These are phyloP conservation scores for Microcebus ravelobensis DNA, from an alignment of 2,113 vertebrate genomes.

Conservation along the genomic window DNA sequence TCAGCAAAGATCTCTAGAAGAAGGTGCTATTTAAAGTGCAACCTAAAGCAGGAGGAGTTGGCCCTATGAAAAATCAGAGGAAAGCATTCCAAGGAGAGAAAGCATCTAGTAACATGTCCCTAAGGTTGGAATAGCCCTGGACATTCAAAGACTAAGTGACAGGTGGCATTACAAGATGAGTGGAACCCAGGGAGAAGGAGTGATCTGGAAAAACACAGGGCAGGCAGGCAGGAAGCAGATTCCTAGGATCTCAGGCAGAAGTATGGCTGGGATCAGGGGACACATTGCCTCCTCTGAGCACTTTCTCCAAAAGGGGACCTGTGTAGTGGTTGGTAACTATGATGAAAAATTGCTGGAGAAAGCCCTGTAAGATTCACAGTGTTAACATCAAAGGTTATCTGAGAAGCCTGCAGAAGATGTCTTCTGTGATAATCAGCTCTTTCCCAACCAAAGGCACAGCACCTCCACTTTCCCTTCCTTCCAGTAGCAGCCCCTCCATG, in stretches of 20 bases:
- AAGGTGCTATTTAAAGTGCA: neutral
- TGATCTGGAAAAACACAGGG: neutral
- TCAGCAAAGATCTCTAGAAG: neutral
- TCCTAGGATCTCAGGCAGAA: neutral
- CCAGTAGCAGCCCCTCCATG: neutral
- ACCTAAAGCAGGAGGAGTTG: neutral
- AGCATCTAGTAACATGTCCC: neutral
- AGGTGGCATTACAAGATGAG: neutral
- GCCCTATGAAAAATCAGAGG: neutral
- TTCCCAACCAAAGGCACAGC: neutral
- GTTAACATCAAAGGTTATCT: neutral
- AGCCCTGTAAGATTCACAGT: neutral
- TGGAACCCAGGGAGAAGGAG: fast-evolving
- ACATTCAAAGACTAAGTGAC: neutral
- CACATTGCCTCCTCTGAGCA: neutral
- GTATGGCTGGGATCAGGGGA: neutral
- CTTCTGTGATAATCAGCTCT: neutral
- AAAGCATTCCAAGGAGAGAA: neutral
- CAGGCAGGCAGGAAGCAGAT: neutral
- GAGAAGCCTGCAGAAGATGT: too few species aligned
- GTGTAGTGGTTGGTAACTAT: neutral
- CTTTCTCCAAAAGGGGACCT: neutral
- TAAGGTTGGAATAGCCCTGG: neutral
- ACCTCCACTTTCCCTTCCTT: neutral
- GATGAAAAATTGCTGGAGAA: neutral